Evolutionary conservation across 2,797 vertebrate genomes (phyloP), one percentile per base, ranked within the genome.

Genomic region (Sylvilagus floridanus): DNA sequence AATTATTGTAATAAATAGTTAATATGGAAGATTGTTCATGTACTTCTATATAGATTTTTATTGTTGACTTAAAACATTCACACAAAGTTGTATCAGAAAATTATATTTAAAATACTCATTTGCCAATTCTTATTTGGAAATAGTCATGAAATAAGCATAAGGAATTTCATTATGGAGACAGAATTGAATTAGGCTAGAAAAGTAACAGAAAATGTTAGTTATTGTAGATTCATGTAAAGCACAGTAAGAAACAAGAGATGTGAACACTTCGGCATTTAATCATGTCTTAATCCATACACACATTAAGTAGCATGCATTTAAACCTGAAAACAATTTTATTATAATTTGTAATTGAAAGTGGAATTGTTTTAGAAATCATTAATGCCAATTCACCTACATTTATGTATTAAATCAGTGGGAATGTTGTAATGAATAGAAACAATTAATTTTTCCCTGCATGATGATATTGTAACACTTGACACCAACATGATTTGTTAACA

Each of bases 391-490:
- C 24, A 82, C 5, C 7, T 75, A 47, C 22, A 88, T 88, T 94
- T 90, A n/a, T 12, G 42, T 65, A 54, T 87, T 77, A 87, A 84
- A 88, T 75, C 10, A 84, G 57, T 89, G 79, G 4, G 5, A 28
- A 30, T 57, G 93, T 91, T 60, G 11, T 86, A 84, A 47, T 21
- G 54, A 88, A 42, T 84, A 83, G 16, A 88, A 96, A 52, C 4
- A 84, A 93, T 57, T 28, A n/a, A 32, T 69, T 5, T 84, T 77
- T 88, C 16, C 5, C 62, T 78, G 2, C 6, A 57, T 76, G 50
- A 93, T 85, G 90, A 76, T 81, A 82, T 72, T 66, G 26, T 68
- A 90, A 35, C 62, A 32, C 22, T 95, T 93, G 86, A 35, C 72
- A 62, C 0, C 6, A 81, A 68, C 6, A 54, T 77, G 35, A 94